These are phyloP conservation scores for Alaudala cheleensis DNA, from an alignment of 2,113 vertebrate genomes.

Conservation along the genomic window DNA sequence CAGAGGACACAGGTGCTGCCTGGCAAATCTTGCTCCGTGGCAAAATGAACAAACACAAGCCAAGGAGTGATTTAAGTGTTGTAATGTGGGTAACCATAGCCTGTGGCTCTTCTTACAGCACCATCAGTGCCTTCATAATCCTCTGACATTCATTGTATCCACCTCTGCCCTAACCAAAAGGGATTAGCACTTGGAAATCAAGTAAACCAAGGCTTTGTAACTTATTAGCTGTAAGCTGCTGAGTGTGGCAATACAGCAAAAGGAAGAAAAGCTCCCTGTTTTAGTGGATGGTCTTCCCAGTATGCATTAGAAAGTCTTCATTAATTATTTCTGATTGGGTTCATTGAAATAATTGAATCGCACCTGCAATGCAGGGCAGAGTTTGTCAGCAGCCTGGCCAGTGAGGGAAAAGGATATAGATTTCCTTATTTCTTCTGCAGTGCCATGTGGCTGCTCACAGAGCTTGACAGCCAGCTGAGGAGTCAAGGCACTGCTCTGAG, in stretches of 20 bases:
- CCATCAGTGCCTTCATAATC: background rate
- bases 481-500: background rate
- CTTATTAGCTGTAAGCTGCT: background rate
- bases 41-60: background rate
- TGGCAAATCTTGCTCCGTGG: background rate
- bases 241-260: background rate
- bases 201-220: background rate
- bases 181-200: background rate
- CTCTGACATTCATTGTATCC: background rate
- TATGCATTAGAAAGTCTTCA: constrained; percentile 2
- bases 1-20: background rate
- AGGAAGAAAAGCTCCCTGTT: background rate
- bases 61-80: background rate
- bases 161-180: background rate
- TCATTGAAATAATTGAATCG: constrained; percentile 18
- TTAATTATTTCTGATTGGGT: constrained; percentile 51
- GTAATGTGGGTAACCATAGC: background rate
- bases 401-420: background rate
- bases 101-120: background rate
- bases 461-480: background rate
- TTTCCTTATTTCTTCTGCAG: background rate
- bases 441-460: background rate
- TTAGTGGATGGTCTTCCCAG: background rate
- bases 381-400: constrained; percentile 17
- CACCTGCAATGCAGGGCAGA: constrained; percentile 35